Conservation (phyloP, 2,888 invertebrate species). For the Campoplex capitator region DNA sequence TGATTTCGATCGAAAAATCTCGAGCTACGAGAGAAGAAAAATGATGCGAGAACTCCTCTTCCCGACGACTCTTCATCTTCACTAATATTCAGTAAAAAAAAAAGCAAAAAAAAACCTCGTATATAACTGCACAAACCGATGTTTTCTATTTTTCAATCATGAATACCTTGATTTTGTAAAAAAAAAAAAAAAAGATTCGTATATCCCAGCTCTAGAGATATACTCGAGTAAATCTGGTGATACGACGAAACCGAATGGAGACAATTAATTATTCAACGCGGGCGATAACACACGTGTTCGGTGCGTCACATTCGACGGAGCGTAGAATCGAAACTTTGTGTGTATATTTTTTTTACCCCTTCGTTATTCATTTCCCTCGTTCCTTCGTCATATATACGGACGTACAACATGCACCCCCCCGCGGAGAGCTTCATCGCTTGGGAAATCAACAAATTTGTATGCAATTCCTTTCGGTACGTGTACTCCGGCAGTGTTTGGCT, state of each 20-base stretch:
- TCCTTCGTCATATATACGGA: not conserved
- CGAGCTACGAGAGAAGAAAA: too few relatives aligned
- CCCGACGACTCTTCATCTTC: too few relatives aligned
- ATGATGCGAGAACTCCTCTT: too few relatives aligned
- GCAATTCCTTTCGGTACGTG: constrained; percentile 8
- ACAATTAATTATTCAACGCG: constrained; percentile 56
- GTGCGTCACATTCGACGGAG: constrained; percentile 8
- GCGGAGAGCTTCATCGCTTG: constrained; percentile 44
- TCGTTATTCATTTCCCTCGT: constrained; percentile 29
- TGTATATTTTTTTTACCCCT: constrained; percentile 1
- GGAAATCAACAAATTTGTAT: constrained; percentile 64
- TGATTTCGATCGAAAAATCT: too few relatives aligned
- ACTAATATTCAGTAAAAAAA: too few relatives aligned
- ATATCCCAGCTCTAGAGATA: not conserved
- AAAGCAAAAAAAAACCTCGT: too few relatives aligned
- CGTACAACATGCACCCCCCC: not conserved
- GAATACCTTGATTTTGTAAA: not conserved
- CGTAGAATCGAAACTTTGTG: constrained; percentile 16
- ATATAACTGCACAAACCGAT: too few relatives aligned
- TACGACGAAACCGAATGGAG: constrained; percentile 39
- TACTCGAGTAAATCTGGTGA: not conserved
- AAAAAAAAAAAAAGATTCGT: not conserved
- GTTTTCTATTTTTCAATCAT: not conserved
- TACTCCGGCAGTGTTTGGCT: constrained; percentile 15
- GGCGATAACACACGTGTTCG: constrained; percentile 31